A percentile compares a stretch with the other conserved stretches of the same genome.
These are phyloP conservation scores for Ochlodes sylvanus DNA, from an alignment of 2,888 invertebrate genomes.

Conservation along the genomic window DNA sequence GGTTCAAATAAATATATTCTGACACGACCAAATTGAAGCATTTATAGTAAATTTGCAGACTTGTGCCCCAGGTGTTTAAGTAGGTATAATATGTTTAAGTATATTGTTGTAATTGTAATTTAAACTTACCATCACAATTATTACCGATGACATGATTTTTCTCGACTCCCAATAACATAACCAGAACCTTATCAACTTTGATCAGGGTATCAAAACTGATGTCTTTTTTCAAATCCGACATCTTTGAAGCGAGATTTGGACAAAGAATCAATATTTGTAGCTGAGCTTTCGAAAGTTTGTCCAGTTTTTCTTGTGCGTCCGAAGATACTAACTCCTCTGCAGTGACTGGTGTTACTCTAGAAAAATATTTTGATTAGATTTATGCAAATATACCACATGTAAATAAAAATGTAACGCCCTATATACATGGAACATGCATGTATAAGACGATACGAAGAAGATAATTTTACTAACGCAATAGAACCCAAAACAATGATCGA, in stretches of 20 bases:
- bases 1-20: too few species aligned
- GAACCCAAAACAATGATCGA: too few species aligned
- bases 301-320: constrained; percentile 78
- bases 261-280: constrained; percentile 93
- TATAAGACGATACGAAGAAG: too few species aligned
- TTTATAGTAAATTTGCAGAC: too few species aligned
- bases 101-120: not conserved
- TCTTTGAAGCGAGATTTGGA: constrained; percentile 88
- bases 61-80: too few species aligned
- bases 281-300: constrained; percentile 87
- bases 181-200: constrained; percentile 89
- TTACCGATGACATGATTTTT: constrained; percentile 88
- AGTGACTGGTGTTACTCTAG: constrained; percentile 90
- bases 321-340: constrained; percentile 88
- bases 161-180: constrained; percentile 92
- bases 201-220: constrained; percentile 84
- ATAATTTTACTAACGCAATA: too few species aligned
- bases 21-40: too few species aligned
- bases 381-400: too few species aligned
- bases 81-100: too few species aligned
- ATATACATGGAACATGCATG: too few species aligned
- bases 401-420: too few species aligned
- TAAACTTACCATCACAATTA: constrained; percentile 87
- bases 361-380: not conserved
- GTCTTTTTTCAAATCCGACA: constrained; percentile 83